Base-by-base conservation (phyloP, 2,888 invertebrate genomes). In the Auanema freiburgensis region DNA sequence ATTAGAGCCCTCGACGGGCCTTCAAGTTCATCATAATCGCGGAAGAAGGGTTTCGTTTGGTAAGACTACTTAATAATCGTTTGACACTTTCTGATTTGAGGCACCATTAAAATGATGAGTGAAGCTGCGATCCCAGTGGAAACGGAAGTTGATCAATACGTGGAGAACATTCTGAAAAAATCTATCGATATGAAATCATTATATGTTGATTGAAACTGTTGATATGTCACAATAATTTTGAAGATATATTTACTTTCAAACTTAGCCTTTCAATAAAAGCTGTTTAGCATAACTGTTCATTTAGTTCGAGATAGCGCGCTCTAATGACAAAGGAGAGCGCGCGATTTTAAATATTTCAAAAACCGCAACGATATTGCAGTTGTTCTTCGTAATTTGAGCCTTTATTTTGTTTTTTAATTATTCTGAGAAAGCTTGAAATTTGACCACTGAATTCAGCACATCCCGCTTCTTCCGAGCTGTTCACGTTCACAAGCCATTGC, bases 51-150 rank as follows among this genome's bases (percentile, higher is more conserved):
- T 72, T 23, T 69, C 69, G 40, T 72, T 72, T 25, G 72, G 72
- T 72, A 52, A 55, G 60, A 51, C 12, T 51, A 12, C 11, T 14
- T 16, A 51, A 51, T 11, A 51, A 14, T 14, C 18, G 11, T 12
- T 11, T 16, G 12, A 12, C 14, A 14, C 11, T 3, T 16, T 18
- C 5, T 49, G 23, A 2, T 57, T 69, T 25, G 60, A 72, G 72
- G 72, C 23, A 66, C 72, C n/a, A 72, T 72, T 12, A 72, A 72
- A 57, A 52, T 72, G 51, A 72, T 72, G 69, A 65, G 67, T 16
- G 69, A 72, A 6, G 52, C 66, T 2, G 57, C 67, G 6, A 40
- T 55, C 2, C 61, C 61, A 21, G 54, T 61, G 6, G 61, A 55
- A 10, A 54, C 44, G 14, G 61, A 55, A 11, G 61, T 61, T 10